Evolutionary conservation across 1,140 invertebrate species (phyloP), one percentile per base, ranked within the genome.

Genomic region (Hycleus phaleratus): DNA sequence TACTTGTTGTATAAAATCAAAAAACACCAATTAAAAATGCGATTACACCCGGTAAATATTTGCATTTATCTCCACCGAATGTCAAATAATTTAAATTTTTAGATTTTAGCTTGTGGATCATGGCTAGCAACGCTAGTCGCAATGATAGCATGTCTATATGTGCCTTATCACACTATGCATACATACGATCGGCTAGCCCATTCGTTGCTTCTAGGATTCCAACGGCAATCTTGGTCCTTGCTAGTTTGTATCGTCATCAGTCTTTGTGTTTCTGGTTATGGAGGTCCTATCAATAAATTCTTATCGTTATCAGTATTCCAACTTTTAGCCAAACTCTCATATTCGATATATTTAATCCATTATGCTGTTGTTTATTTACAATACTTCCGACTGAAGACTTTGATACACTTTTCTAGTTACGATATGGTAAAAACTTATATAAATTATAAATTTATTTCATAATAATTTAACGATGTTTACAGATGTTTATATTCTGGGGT

Each of bases 191-290:
- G 39, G n/a, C 38, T 49, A 6, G 74, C 76, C 26, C 75, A 78
- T 1, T 75, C 83, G 1, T 69, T 84, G 9, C 88, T 85, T 59
- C 79, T 77, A 0, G 75, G 80, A 2, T 73, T 85, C 7, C 76
- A 80, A 44, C 74, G 85, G 42, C 71, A 79, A 1, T 71, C 71
- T 0, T 89, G 86, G 80, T 76, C 79, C 0, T 5, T 82, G 0
- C 75, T 72, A 0, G 49, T 90, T 1, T 76, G 76, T 1, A 86
- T 84, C 82, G 73, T 89, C 9, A 77, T 87, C 8, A 81, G 84
- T 38, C 82, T 82, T 1, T 85, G 85, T 61, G 70, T 76, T 2
- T 73, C 81, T 46, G 83, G 82, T 9, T 81, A 82, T 67, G 85
- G 81, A 52, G 83, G 52, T 53, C 55, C 53, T 3, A 40, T 63